phyloP scores from a whole-genome alignment of 2,797 vertebrate species.

The Podarcis siculus region DNA sequence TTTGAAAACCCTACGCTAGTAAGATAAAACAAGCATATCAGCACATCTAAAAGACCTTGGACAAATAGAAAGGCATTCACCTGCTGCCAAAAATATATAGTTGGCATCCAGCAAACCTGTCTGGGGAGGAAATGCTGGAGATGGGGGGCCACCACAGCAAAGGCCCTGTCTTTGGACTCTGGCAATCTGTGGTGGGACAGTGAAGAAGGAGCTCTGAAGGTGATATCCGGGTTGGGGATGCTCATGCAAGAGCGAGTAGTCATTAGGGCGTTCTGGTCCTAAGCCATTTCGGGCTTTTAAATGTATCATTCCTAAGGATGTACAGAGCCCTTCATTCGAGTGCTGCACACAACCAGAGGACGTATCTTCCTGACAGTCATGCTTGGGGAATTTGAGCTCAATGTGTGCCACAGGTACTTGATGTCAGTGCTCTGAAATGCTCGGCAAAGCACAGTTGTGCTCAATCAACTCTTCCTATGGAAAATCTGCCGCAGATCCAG shows the following conservation, averaged over 20 bases:
- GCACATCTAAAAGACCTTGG: background rate
- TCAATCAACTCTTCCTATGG: conserved; percentile 12
- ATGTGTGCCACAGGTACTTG: background rate
- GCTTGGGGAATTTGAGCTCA: background rate
- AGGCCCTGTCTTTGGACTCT: background rate
- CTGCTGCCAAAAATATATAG: background rate
- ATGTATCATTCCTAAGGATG: background rate
- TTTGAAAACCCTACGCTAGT: background rate
- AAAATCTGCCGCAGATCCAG: conserved; percentile 51
- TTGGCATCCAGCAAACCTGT: background rate
- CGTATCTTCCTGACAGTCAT: background rate
- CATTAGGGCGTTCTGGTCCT: background rate
- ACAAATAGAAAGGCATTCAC: background rate
- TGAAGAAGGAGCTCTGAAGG: background rate
- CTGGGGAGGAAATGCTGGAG: background rate
- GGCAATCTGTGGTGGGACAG: background rate
- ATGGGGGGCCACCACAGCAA: background rate
- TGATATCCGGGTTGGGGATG: background rate
- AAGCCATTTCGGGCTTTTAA: background rate
- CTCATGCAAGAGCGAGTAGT: background rate
- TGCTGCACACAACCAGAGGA: background rate
- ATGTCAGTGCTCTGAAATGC: conserved; percentile 12
- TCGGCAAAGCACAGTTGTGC: background rate
- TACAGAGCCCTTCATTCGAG: background rate
- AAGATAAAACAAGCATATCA: background rate